Evolutionary conservation across 2,113 vertebrate species (phyloP).

Genomic region (Cisticola juncidis): DNA sequence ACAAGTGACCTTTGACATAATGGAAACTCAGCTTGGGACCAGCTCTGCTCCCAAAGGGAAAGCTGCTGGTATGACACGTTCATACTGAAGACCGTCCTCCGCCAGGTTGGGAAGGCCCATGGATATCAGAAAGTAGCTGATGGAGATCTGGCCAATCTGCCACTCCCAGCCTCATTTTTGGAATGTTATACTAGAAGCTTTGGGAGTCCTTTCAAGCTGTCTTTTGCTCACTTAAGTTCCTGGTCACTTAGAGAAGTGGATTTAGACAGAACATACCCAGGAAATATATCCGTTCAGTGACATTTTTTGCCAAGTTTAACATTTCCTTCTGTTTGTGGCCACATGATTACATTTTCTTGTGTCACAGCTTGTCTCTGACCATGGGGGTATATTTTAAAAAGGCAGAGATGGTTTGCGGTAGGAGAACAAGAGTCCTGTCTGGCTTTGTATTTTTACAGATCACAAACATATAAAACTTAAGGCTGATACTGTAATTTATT

Average conservation of each 20-base stretch:
- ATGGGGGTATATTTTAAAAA: not conserved
- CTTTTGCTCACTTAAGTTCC: not conserved
- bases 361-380: not conserved
- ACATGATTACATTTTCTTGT: not conserved
- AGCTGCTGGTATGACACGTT: not conserved
- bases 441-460: not conserved
- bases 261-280: not conserved
- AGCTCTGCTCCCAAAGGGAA: not conserved
- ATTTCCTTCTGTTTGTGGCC: not conserved
- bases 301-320: not conserved
- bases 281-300: not conserved
- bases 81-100: not conserved
- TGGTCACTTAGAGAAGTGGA: not conserved
- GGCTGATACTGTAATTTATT: not conserved
- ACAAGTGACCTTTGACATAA: conserved; percentile 10
- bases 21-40: not conserved
- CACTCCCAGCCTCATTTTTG: not conserved
- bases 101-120: not conserved
- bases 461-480: not conserved
- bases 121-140: not conserved
- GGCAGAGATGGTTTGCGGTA: not conserved
- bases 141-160: not conserved
- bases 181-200: not conserved
- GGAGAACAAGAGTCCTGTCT: not conserved
- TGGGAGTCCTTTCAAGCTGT: not conserved